Percentiles rank a stretch among this genome's conserved stretches.
Conservation (phyloP, 2,797 vertebrate genomes). For the Natrix natrix region DNA sequence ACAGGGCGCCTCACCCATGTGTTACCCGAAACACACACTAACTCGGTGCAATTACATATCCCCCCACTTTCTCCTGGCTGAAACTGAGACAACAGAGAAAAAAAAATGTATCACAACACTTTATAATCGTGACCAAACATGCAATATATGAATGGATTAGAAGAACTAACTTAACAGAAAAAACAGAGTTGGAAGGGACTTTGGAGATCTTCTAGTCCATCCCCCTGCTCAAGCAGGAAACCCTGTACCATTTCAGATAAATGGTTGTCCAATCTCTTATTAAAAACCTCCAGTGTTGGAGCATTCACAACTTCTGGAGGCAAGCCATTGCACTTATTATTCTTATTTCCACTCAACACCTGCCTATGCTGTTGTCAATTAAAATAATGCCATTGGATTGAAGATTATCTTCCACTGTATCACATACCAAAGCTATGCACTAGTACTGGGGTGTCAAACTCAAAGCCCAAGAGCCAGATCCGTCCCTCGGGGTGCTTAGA, state of each 20-base stretch:
- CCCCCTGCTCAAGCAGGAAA: neutral
- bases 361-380: neutral
- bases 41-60: slow-evolving; percentile 69
- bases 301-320: neutral
- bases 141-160: neutral
- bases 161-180: neutral
- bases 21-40: slow-evolving; percentile 60
- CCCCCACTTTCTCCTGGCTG: slow-evolving; percentile 62
- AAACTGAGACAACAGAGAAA: neutral
- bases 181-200: neutral
- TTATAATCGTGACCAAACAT: neutral
- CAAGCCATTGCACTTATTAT: neutral
- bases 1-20: slow-evolving; percentile 71
- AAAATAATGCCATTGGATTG: neutral
- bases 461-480: no score
- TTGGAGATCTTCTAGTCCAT: neutral
- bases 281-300: neutral
- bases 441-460: no score
- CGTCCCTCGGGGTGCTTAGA: no score
- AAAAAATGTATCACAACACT: neutral
- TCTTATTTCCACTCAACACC: neutral
- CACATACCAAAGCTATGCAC: neutral
- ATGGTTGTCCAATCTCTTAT: neutral
- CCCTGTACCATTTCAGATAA: neutral
- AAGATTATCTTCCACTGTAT: neutral